Base-by-base conservation (phyloP, 2,888 invertebrate genomes). In the Thymelicus acteon region DNA sequence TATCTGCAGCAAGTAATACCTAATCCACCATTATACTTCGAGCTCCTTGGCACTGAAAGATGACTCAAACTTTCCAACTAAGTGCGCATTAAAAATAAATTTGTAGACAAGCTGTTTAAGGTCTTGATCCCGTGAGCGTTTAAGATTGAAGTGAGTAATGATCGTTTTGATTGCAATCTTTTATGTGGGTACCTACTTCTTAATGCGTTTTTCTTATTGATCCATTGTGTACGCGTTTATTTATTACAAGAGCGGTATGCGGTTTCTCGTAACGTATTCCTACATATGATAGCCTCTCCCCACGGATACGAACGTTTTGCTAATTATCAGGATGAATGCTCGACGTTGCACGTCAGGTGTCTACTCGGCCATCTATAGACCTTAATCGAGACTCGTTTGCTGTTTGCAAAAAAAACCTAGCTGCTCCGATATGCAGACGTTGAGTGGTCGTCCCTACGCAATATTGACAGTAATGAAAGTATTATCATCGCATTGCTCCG, bases 121-220 rank as follows among this genome's bases (percentile, higher is more conserved):
- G 69, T 58, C 63, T 64, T 37, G 69, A 69, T 69, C 69, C 60
- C 69, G 54, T 44, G 52, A 69, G 40, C 69, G 63, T 64, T 69
- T 63, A 69, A 69, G 69, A 69, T 57, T 58, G 69, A 69, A 69
- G 58, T 69, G 63, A 69, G 69, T 69, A 69, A 69, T 69, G 69
- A 69, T 69, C 63, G 48, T 69, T 69, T 60, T 63, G 69, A 69
- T 69, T 64, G 69, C 69, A 40, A 70, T 70, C 70, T 70, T 70
- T 70, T 71, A 71, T 71, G 70, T 71, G 70, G 64, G 64, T 58
- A 71, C 60, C 70, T 60, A 71, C 70, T 69, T 57, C 68, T 70
- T 71, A 71, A 71, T 71, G 70, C 70, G 70, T 71, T 71, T 65
- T 71, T 71, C 70, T 71, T 60, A 71, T 71, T 71, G 70, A 71